Evolutionary conservation across 2,113 vertebrate species (phyloP), one percentile per base, ranked within the genome.

Genomic region (Sorex fumeus): DNA sequence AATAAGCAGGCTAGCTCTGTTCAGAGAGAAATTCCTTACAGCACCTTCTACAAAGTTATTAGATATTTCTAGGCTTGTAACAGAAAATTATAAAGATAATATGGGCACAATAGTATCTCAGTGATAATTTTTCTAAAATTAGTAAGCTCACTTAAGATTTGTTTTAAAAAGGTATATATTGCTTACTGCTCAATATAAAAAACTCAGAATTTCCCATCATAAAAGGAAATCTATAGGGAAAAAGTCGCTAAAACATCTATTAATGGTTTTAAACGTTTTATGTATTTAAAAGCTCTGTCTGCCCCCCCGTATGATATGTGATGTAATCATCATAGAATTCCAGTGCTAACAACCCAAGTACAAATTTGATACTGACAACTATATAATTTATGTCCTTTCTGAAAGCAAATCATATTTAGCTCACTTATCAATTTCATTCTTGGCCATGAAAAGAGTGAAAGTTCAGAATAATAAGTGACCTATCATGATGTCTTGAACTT

Each of bases 31-130:
- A 94, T 92, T 74, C 70, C 36, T 94, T 91, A 36, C 40, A 91
- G 78, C 86, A 95, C 27, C 72, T 85, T 53, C 57, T 43, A 25
- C 27, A 57, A 93, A 95, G 91, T 79, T 91, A 67, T 96, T 95
- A 95, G 97, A 94, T 87, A 94, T 95, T 97, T 96, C 91, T 96
- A 74, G 90, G 85, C 32, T 57, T 95, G 53, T 86, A 70, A 90
- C 88, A 62, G 84, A 82, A 82, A 97, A 88, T 97, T 95, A 91
- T 71, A 93, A 97, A 96, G 57, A 94, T 95, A 71, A 69, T 95
- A 70, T 79, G 76, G 72, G 64, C 47, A 95, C 76, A 87, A 96
- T 95, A 95, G 84, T 92, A 21, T 21, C 21, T 23, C 18, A 96
- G 88, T 74, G 62, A 96, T 57, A 93, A 86, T 97, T 95, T 97